A percentile compares a stretch with the other conserved stretches of the same genome.
These are phyloP conservation scores for Dolichotis patagonum DNA, from an alignment of 2,113 vertebrate genomes.

Conservation along the genomic window DNA sequence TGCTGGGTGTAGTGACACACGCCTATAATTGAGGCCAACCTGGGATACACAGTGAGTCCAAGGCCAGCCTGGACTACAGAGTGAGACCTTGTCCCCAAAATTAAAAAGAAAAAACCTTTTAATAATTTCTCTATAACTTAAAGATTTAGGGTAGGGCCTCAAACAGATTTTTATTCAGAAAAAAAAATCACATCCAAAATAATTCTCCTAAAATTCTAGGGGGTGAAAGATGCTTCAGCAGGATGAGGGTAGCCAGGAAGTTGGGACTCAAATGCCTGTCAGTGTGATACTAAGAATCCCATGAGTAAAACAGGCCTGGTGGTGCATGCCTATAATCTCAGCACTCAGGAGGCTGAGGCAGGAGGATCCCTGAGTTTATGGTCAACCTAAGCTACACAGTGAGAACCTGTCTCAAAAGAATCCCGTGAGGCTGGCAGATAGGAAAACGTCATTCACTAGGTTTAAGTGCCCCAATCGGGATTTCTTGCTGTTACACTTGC, in stretches of 20 bases:
- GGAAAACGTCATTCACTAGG: neutral
- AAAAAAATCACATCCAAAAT: neutral
- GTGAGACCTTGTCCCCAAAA: neutral
- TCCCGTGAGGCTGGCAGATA: neutral
- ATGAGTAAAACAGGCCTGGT: neutral
- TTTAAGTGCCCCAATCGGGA: neutral
- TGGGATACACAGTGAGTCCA: neutral
- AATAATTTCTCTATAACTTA: neutral
- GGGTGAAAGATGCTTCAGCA: constrained; percentile 27
- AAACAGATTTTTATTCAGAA: neutral
- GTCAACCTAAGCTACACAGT: neutral
- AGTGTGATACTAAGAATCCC: neutral
- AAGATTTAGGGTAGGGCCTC: neutral
- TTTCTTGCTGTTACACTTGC: neutral
- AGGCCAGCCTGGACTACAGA: neutral
- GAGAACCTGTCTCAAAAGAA: neutral
- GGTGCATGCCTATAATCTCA: neutral
- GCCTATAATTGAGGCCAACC: neutral
- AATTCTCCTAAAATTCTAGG: constrained; percentile 16
- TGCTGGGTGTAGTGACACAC: neutral
- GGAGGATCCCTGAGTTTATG: neutral
- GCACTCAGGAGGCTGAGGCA: neutral
- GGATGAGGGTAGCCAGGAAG: constrained; percentile 13
- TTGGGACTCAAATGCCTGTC: neutral
- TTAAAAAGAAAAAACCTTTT: neutral